Evolutionary conservation across 1,140 invertebrate species (phyloP).

Genomic region (Physella acuta): DNA sequence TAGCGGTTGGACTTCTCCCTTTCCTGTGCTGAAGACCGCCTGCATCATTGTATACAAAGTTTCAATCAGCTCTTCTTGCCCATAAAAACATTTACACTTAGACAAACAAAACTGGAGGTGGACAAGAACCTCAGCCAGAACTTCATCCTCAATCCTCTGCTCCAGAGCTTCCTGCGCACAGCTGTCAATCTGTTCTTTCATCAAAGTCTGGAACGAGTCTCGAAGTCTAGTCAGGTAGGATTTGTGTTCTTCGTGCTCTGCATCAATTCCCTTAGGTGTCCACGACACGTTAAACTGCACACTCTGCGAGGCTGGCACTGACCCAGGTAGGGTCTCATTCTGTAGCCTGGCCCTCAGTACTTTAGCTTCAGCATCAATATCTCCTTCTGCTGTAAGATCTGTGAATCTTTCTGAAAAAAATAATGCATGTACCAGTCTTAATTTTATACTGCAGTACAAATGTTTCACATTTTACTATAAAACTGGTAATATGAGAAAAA

Average conservation of each 20-base stretch:
- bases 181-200: slow-evolving; percentile 36
- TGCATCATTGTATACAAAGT: slow-evolving; percentile 25
- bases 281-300: slow-evolving; percentile 27
- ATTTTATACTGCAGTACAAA: too few species aligned
- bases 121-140: slow-evolving; percentile 78
- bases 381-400: slow-evolving; percentile 30
- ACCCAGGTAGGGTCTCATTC: slow-evolving; percentile 25
- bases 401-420: slow-evolving; percentile 31
- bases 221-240: slow-evolving; percentile 38
- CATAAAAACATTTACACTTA: slow-evolving; percentile 38
- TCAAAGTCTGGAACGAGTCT: slow-evolving; percentile 34
- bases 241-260: slow-evolving; percentile 30
- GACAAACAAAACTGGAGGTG: slow-evolving; percentile 82
- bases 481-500: too few species aligned
- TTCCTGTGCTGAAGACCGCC: neutral
- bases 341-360: slow-evolving; percentile 28
- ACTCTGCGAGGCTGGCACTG: slow-evolving; percentile 17
- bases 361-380: slow-evolving; percentile 34
- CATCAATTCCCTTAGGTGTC: slow-evolving; percentile 32
- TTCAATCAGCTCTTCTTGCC: slow-evolving; percentile 34
- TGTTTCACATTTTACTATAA: too few species aligned
- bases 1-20: neutral
- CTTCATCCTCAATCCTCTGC: slow-evolving; percentile 18
- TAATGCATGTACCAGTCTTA: too few species aligned
- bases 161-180: slow-evolving; percentile 1